Conservation (phyloP, 2,113 vertebrate genomes). For the Saimiri boliviensis region DNA sequence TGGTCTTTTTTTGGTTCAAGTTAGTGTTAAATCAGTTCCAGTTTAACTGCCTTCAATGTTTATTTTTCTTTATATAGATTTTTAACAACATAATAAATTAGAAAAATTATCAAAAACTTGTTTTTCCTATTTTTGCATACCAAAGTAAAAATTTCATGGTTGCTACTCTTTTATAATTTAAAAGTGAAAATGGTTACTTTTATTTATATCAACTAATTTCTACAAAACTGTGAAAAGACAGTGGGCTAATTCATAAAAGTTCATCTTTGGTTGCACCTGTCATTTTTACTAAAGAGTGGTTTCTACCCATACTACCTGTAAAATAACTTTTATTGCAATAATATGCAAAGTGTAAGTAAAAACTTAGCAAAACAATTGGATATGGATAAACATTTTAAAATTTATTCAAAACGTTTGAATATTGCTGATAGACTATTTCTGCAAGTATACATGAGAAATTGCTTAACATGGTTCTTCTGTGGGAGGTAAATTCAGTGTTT, state of each 20-base stretch:
- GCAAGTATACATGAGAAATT: background rate
- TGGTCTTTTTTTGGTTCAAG: background rate
- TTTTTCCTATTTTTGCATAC: background rate
- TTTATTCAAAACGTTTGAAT: background rate
- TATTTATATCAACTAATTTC: background rate
- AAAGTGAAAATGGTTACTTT: constrained; percentile 1
- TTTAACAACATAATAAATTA: constrained; percentile 14
- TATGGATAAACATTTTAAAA: background rate
- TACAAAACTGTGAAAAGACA: constrained; percentile 8
- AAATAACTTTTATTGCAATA: background rate
- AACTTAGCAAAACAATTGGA: background rate
- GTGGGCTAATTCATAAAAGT: background rate
- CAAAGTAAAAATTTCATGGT: background rate
- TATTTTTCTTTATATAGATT: background rate
- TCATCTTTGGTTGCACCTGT: background rate
- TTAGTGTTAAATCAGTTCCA: constrained; percentile 16
- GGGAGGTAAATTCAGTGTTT: background rate
- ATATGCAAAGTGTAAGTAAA: background rate
- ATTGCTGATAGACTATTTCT: background rate
- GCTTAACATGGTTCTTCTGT: background rate
- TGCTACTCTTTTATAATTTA: background rate
- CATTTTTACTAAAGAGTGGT: background rate
- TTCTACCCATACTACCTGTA: constrained; percentile 4
- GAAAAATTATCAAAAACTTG: background rate
- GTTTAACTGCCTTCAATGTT: background rate